Base-by-base conservation (phyloP, 2,797 vertebrate species). In the Mormyrops boulengeri region DNA sequence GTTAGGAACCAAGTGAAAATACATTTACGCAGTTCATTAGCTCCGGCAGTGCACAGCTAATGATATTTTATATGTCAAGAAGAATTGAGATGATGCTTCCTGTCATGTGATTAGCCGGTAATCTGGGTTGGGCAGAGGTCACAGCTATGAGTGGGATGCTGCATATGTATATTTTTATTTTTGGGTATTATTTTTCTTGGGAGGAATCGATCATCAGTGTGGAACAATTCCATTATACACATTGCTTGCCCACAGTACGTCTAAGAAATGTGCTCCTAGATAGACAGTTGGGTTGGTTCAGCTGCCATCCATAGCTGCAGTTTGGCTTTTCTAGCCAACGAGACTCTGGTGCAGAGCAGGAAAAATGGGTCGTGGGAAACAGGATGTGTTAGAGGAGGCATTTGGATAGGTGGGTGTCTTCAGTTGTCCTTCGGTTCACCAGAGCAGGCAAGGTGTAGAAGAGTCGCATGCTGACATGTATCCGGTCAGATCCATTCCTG, bases 391-490 rank as follows among this genome's bases (percentile, higher is more conserved):
- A 50, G 22, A 77, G 47, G 44, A 88, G 41, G 49, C n/a, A 57
- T 87, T 41, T 44, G 34, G 38, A 38, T 60, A 41, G 57, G 44
- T 44, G 60, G 88, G 57, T 30, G 4, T 44, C 82, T 60, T 86
- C 22, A 7, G 49, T 6, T 89, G 60, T 87, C 41, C 30, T 6
- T 77, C 44, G 60, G 82, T 49, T 73, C 77, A 88, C n/a, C 30
- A 1, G 22, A 77, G 90, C 85, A 90, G 84, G 88, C 90, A 90
- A 50, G 66, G 80, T 41, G 69, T 86, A 89, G 91, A 93, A 91
- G 90, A 34, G 87, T 66, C 89, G 93, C 95, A 94, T 94, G 95
- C 93, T 95, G 93, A 93, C 90, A 94, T 93, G 92, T 92, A 92
- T 92, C 90, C 88, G 38, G 86, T 92, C 90, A 94, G 89, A 93